phyloP scores from a whole-genome alignment of 1,140 invertebrate species.

The Sarcophaga bullata region DNA sequence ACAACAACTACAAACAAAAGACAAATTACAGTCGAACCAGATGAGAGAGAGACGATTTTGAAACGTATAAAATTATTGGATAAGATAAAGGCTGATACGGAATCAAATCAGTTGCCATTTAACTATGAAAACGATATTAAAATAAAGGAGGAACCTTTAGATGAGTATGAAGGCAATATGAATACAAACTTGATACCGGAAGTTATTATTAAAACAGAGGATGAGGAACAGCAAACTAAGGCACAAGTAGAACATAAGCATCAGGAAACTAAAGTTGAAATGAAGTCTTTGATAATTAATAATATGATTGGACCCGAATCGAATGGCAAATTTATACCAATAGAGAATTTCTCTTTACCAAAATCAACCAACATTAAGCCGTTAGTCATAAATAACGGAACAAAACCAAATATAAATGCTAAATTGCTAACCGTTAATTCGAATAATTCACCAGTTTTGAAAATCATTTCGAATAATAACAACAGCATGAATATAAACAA shows the following conservation, averaged over 20 bases:
- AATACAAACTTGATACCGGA: neutral
- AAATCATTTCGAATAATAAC: neutral
- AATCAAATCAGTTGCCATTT: neutral
- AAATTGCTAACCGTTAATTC: neutral
- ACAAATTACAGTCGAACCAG: neutral
- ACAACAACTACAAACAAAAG: neutral
- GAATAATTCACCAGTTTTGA: neutral
- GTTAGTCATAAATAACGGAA: neutral
- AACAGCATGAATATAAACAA: neutral
- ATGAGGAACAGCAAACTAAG: neutral
- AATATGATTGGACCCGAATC: constrained; percentile 1
- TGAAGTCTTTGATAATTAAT: constrained; percentile 1
- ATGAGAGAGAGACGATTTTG: neutral
- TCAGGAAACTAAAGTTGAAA: neutral
- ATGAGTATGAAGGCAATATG: neutral
- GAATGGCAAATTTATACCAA: constrained; percentile 22
- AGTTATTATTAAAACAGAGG: constrained; percentile 29
- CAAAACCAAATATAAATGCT: neutral
- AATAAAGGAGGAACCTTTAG: constrained; percentile 38
- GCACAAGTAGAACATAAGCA: neutral
- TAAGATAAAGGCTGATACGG: neutral
- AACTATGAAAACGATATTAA: neutral
- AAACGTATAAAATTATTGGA: neutral
- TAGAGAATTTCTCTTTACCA: neutral
- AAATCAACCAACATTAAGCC: neutral